A percentile compares a stretch with the other conserved stretches of the same genome.
Evolutionary conservation across 2,113 vertebrate genomes (phyloP).

Genomic region (Notiomystis cincta): DNA sequence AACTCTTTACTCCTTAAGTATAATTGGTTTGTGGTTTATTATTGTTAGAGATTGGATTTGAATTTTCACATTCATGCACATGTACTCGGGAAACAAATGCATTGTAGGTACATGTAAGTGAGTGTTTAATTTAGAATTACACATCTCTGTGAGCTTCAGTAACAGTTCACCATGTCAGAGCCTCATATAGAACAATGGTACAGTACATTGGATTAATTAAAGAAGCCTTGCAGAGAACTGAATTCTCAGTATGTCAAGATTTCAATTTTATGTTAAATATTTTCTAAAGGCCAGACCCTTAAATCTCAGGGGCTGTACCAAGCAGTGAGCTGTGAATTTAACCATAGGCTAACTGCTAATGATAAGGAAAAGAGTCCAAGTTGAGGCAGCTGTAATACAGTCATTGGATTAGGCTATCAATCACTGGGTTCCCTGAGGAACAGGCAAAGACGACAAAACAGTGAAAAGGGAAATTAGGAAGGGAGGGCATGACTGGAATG

Average conservation of each 20-base stretch:
- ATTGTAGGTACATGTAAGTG: conserved; percentile 58
- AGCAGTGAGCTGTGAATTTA: conserved; percentile 88
- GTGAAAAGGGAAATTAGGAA: conserved; percentile 81
- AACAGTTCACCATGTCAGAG: conserved; percentile 75
- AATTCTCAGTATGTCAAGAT: conserved; percentile 87
- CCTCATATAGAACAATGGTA: conserved; percentile 73
- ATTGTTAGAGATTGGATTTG: conserved; percentile 57
- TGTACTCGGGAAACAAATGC: conserved; percentile 37
- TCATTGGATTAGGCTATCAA: conserved; percentile 89
- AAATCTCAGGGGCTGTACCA: conserved; percentile 88
- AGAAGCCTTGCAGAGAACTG: conserved; percentile 78
- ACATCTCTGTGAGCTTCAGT: conserved; percentile 73
- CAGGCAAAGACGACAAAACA: conserved; percentile 78
- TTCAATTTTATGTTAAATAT: conserved; percentile 93
- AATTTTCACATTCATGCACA: conserved; percentile 56
- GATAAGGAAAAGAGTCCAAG: conserved; percentile 84
- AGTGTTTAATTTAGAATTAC: conserved; percentile 78
- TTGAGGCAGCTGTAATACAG: conserved; percentile 83
- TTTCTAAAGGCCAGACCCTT: conserved; percentile 90
- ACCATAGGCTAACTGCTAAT: conserved; percentile 91
- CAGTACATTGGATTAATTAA: conserved; percentile 86
- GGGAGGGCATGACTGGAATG: conserved; percentile 79
- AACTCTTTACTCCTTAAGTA: conserved; percentile 44
- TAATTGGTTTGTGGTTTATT: conserved; percentile 58
- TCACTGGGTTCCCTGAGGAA: conserved; percentile 80